Conservation (phyloP, 1,140 invertebrate species). For the Cecropterus lyciades region DNA sequence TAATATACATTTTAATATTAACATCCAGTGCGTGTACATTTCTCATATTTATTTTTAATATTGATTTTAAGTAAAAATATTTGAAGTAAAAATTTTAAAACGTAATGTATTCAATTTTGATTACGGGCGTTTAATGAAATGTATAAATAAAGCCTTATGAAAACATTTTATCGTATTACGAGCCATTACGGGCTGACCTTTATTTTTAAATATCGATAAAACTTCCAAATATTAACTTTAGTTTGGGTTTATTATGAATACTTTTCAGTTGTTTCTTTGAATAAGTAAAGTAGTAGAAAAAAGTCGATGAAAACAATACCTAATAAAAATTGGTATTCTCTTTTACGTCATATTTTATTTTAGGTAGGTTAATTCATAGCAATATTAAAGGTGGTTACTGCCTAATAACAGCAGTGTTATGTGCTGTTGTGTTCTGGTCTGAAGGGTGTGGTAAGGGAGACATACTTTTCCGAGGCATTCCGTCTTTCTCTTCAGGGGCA, state of each 20-base stretch:
- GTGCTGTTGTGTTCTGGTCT: too few species aligned
- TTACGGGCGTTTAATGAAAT: slow-evolving; percentile 65
- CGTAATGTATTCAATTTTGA: slow-evolving; percentile 66
- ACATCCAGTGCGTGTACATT: slow-evolving; percentile 36
- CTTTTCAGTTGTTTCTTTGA: neutral
- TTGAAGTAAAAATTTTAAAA: slow-evolving; percentile 38
- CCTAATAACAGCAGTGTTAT: too few species aligned
- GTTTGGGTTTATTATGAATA: neutral
- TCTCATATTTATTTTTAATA: slow-evolving; percentile 57
- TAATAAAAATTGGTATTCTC: too few species aligned
- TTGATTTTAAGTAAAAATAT: slow-evolving; percentile 57
- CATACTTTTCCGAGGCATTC: too few species aligned
- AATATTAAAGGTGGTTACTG: too few species aligned
- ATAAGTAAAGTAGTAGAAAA: too few species aligned
- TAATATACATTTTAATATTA: slow-evolving; percentile 48
- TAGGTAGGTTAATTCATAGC: too few species aligned
- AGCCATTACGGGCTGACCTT: slow-evolving; percentile 49
- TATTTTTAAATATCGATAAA: slow-evolving; percentile 49
- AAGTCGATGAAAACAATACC: too few species aligned
- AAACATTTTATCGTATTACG: slow-evolving; percentile 51
- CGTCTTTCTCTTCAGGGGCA: too few species aligned
- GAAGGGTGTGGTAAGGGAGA: too few species aligned
- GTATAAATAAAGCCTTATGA: slow-evolving; percentile 26
- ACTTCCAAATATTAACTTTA: slow-evolving; percentile 47
- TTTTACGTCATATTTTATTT: too few species aligned